Base-by-base conservation (phyloP, 2,888 invertebrate species). In the Isotomurus palustris region DNA sequence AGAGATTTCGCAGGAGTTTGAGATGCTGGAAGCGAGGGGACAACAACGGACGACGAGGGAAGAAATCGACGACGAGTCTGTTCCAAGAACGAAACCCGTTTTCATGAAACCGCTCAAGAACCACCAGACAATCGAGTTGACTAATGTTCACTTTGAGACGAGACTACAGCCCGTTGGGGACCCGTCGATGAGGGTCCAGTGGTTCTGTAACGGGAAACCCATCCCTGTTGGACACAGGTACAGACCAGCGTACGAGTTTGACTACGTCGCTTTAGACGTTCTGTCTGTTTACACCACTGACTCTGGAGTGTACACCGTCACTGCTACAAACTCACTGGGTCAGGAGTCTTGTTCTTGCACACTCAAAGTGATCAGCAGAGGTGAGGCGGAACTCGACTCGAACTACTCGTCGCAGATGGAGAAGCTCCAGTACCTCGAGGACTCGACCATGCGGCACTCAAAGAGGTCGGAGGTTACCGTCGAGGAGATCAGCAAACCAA, bases 271-370 rank as follows among this genome's bases (percentile, higher is more conserved):
- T 8, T 80, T 99, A 53, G 97, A 97, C 76, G 84, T 99, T 50
- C 80, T 96, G 22, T 93, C 94, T 72, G 93, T 95, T 24, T 96
- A 95, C 75, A 91, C 97, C n/a, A 89, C 88, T 71, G 99, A 99
- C 77, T 19, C 25, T 5, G 96, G 96, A 19, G 89, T 93, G 0
- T 97, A 96, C 75, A 92, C 92, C 12, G 95, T 94, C 73, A 88
- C 89, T 75, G 96, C 96, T 1, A 86, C 90, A 56, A 99, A 97
- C 75, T 88, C 88, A 73, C 81, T 92, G 27, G 99, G 99, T 2
- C 91, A 94, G 80, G 92, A 93, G 21, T 88, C 91, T 5, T 93
- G 95, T 3, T 89, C 91, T 0, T 91, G 94, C 73, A 89, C 91
- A 1, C 84, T 93, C 14, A 84, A 87, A 71, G 89, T 92, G 2